phyloP scores from a whole-genome alignment of 2,797 vertebrate species.

The Catamblyrhynchus diadema region DNA sequence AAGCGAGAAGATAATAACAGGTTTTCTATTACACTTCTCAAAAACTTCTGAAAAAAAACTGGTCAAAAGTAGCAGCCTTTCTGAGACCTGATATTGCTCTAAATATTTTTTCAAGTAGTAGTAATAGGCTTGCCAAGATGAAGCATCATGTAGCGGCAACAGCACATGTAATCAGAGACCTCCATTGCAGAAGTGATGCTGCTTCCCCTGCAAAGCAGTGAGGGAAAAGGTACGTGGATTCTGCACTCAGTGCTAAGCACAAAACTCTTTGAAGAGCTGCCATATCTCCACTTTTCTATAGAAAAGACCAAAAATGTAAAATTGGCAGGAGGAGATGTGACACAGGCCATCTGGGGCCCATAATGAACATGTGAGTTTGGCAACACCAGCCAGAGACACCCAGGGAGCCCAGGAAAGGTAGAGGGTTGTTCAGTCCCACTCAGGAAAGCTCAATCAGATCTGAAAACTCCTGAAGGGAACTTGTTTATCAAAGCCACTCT shows the following conservation, averaged over 20 bases:
- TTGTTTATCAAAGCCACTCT: neutral
- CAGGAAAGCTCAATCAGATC: neutral
- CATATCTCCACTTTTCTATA: neutral
- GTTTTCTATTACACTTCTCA: neutral
- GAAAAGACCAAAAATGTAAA: rapidly evolving
- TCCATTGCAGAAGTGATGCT: neutral
- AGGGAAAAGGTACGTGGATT: neutral
- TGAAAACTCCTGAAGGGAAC: neutral
- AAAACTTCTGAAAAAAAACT: neutral
- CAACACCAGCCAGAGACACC: neutral
- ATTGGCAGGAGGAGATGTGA: neutral
- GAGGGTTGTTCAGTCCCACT: neutral
- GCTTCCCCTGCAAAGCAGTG: neutral
- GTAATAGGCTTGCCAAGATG: neutral
- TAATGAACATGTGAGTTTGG: neutral
- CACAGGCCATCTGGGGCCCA: neutral
- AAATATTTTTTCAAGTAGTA: neutral
- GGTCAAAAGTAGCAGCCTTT: neutral
- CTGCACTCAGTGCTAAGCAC: neutral
- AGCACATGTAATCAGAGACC: neutral
- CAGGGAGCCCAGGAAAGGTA: neutral
- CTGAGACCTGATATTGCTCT: neutral
- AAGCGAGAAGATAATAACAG: neutral
- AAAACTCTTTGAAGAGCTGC: neutral
- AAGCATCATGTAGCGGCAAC: neutral